Evolutionary conservation across 2,797 vertebrate species (phyloP).

Genomic region (Coregonus ussuriensis): DNA sequence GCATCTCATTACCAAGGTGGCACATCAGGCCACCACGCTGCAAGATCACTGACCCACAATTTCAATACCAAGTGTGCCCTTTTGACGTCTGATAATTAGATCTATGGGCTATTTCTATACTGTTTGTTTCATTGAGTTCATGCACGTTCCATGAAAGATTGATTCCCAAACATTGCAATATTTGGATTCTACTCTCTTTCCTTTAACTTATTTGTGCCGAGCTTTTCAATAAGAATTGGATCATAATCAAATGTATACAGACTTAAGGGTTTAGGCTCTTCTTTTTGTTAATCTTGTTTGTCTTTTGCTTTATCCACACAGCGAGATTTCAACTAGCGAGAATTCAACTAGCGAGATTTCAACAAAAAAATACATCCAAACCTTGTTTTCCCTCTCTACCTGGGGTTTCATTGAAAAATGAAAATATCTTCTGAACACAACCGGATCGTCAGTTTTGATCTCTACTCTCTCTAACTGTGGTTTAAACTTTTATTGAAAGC

Average conservation of each 20-base stretch:
- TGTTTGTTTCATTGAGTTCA: too few relatives aligned
- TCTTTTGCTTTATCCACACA: background rate
- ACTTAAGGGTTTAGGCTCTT: background rate
- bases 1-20: background rate
- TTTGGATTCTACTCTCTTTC: background rate
- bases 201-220: background rate
- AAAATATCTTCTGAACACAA: background rate
- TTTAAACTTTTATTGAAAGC: background rate
- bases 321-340: background rate
- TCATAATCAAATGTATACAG: background rate
- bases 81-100: background rate
- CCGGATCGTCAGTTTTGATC: background rate
- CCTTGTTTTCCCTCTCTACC: too few relatives aligned
- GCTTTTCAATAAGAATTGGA: background rate
- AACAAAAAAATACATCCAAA: too few relatives aligned
- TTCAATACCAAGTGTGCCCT: background rate
- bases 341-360: background rate
- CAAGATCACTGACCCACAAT: background rate
- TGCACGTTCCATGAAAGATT: too few relatives aligned
- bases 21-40: background rate
- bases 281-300: background rate
- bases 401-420: too few relatives aligned
- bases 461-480: background rate
- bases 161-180: background rate
- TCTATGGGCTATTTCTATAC: too few relatives aligned